Base-by-base conservation (phyloP, 2,797 vertebrate species). In the Sebastes iracundus region DNA sequence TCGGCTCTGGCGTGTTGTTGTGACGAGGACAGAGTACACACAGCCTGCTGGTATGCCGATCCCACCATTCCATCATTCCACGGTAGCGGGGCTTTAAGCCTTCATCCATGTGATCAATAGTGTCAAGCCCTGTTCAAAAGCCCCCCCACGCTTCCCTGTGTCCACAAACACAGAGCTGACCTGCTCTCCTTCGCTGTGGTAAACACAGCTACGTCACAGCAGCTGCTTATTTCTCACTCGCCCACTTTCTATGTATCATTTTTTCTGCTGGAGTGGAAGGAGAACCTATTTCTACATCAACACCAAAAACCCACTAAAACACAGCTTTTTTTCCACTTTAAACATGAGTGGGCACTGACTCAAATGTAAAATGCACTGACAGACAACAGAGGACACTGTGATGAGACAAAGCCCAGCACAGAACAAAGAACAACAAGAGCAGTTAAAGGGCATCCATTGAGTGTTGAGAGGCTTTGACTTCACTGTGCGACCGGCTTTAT, bases 91-190 rank as follows among this genome's bases (percentile, higher is more conserved):
- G 87, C 75, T 79, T 87, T 83, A 87, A 90, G 70, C 76, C 55
- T 81, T 92, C 86, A 88, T 86, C 85, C 65, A 30, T 87, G 66
- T 13, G 63, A 90, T 92, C 85, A 91, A 87, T 69, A 80, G 80
- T 30, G 65, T 72, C 73, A 20, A 79, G 74, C 80, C 80, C 58
- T 33, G 32, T 14, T 72, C 32, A 62, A 84, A 91, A 82, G 71
- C 86, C 56, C 81, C 79, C 61, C 82, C 61, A 32, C 10, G 7
- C 77, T 72, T 60, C 60, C 77, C 80, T 73, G 78, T 67, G 75
- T 88, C 71, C 80, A 85, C 83, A 81, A 68, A 42, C 65, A 7
- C 49, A 7, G 28, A 23, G 64, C 77, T 63, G 75, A 82, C 58
- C 75, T 12, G 49, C 60, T 82, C 46, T 28, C 42, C 72, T 77